phyloP scores from a whole-genome alignment of 2,797 vertebrate genomes.

The Xiphorhynchus erythropygius region DNA sequence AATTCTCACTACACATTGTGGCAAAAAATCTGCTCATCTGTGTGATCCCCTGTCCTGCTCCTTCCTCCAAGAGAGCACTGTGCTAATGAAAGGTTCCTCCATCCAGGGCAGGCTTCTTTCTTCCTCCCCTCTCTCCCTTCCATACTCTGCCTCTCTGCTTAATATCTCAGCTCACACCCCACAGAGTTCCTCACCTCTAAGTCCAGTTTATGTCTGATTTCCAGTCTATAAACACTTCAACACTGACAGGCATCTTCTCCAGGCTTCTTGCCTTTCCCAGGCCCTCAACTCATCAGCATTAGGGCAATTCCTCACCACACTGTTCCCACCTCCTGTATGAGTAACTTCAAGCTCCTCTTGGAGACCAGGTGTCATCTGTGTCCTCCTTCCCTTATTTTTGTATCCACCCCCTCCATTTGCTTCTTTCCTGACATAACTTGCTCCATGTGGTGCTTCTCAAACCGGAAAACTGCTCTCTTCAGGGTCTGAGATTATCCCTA shows the following conservation, averaged over 20 bases:
- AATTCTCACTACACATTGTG: neutral
- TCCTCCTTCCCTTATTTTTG: neutral
- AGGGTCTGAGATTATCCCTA: neutral
- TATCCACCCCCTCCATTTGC: neutral
- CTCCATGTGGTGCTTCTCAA: neutral
- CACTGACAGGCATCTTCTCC: neutral
- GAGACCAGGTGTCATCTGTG: neutral
- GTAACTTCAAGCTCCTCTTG: neutral
- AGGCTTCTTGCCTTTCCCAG: neutral
- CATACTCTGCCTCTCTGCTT: neutral
- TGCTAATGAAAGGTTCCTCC: neutral
- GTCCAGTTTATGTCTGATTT: neutral
- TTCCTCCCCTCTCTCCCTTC: neutral
- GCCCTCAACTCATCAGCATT: neutral
- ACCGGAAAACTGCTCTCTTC: neutral
- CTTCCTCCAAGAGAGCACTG: neutral
- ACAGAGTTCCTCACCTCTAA: neutral
- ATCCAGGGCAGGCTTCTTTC: neutral
- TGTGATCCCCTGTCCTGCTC: neutral
- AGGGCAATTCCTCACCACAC: rapidly evolving
- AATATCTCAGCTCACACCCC: neutral
- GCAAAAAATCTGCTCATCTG: neutral
- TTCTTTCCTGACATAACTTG: neutral
- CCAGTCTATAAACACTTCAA: neutral
- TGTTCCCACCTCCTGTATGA: neutral